Percentiles rank a stretch among this genome's conserved stretches.
These are phyloP conservation scores for Argopecten irradians DNA, from an alignment of 1,140 invertebrate species.

Conservation along the genomic window DNA sequence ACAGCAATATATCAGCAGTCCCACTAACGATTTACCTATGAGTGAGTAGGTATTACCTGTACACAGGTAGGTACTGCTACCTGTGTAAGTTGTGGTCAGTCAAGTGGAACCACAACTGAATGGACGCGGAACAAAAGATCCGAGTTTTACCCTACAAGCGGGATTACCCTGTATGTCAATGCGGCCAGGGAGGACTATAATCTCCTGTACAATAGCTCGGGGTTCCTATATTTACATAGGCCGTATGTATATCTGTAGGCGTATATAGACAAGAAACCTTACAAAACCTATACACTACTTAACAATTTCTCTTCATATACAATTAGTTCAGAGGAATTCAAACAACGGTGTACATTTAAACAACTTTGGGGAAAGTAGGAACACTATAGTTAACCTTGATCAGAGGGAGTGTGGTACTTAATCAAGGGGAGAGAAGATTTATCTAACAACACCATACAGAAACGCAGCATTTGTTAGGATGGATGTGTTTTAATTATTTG, in stretches of 20 bases:
- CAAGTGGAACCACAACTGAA: not conserved
- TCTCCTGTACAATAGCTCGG: not conserved
- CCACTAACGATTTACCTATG: not conserved
- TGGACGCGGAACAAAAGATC: conserved; percentile 20
- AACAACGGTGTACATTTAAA: not conserved
- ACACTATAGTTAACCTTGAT: not conserved
- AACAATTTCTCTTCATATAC: not conserved
- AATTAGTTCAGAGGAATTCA: not conserved
- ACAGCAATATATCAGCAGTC: not conserved
- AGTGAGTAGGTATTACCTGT: conserved; percentile 16
- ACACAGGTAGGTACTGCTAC: not conserved
- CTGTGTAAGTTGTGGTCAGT: conserved; percentile 15
- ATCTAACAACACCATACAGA: not conserved
- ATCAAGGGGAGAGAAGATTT: not conserved
- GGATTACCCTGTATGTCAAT: conserved; percentile 10
- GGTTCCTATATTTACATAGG: not conserved
- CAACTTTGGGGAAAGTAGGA: not conserved
- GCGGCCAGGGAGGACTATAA: not conserved
- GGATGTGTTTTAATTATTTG: not conserved
- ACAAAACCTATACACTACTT: not conserved
- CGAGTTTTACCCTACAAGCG: not conserved
- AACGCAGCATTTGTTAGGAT: not conserved
- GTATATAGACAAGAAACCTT: not conserved
- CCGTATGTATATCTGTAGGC: not conserved
- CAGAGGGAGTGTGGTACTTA: not conserved